Percentiles rank a stretch among this genome's conserved stretches.
These are phyloP conservation scores for Drymodes brunneopygia DNA, from an alignment of 2,113 vertebrate species.

Conservation along the genomic window DNA sequence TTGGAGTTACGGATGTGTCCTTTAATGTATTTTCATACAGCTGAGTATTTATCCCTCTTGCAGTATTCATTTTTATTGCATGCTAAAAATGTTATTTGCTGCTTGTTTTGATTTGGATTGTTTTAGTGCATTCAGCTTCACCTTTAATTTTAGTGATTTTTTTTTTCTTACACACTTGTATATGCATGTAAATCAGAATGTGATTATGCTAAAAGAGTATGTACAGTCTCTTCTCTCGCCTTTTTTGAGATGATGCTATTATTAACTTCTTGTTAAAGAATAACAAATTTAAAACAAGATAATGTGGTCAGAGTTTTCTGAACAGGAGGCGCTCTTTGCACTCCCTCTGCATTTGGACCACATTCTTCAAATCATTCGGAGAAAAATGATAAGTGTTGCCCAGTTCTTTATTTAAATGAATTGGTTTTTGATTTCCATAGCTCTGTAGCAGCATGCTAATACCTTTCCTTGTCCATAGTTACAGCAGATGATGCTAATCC, in stretches of 20 bases:
- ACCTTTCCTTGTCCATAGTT: neutral
- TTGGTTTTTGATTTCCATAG: constrained; percentile 67
- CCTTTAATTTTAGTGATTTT: neutral
- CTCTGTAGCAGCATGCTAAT: constrained; percentile 46
- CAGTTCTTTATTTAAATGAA: constrained; percentile 64
- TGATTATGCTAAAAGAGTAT: neutral
- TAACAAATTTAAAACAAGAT: constrained; percentile 10
- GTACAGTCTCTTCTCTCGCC: neutral
- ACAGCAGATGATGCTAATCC: neutral
- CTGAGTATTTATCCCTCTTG: neutral
- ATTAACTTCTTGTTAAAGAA: neutral
- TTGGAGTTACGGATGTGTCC: neutral
- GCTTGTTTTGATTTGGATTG: constrained; percentile 31
- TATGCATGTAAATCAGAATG: constrained; percentile 28
- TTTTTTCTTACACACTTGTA: neutral
- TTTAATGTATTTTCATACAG: neutral
- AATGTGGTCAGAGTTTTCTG: neutral
- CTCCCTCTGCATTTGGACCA: neutral
- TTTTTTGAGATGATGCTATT: constrained; percentile 14
- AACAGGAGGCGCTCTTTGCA: neutral
- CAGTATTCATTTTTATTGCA: constrained; percentile 31
- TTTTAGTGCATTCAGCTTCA: neutral
- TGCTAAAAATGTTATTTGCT: constrained; percentile 35
- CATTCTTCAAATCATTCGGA: neutral
- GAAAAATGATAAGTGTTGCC: constrained; percentile 17